A percentile compares a stretch with the other conserved stretches of the same genome.
Evolutionary conservation across 2,888 invertebrate species (phyloP).

Genomic region (Phaedon cochleariae): DNA sequence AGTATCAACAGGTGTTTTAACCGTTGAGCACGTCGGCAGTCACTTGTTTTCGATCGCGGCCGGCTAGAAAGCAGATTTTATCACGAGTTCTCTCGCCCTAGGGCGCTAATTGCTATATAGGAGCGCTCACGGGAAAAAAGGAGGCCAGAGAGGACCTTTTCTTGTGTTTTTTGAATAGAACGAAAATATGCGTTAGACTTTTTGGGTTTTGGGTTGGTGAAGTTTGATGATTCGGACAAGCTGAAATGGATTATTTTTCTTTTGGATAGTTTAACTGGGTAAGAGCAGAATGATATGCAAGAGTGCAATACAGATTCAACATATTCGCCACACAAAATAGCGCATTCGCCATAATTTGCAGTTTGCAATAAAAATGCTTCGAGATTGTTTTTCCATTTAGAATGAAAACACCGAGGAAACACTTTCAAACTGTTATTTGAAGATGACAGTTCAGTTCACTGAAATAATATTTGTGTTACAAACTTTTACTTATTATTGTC

Average conservation of each 20-base stretch:
- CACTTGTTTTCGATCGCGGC: slow-evolving; percentile 13
- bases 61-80: slow-evolving; percentile 11
- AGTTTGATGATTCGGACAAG: slow-evolving; percentile 12
- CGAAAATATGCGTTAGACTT: not conserved
- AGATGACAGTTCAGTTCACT: too few species aligned
- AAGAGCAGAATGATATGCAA: not conserved
- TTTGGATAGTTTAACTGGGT: slow-evolving; percentile 35
- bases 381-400: too few species aligned
- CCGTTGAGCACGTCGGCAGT: slow-evolving; percentile 24
- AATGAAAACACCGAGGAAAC: too few species aligned
- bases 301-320: too few species aligned
- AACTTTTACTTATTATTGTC: too few species aligned
- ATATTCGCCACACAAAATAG: too few species aligned
- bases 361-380: too few species aligned
- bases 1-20: slow-evolving; percentile 41
- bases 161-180: not conserved
- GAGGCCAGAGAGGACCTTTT: too few species aligned
- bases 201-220: slow-evolving; percentile 21
- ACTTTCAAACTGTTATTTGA: too few species aligned
- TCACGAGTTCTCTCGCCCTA: not conserved
- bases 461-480: too few species aligned
- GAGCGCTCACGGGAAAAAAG: too few species aligned
- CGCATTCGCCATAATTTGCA: too few species aligned
- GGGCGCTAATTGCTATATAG: slow-evolving; percentile 4
- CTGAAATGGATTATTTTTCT: slow-evolving; percentile 36